Percentiles rank a stretch among this genome's conserved stretches.
Evolutionary conservation across 2,888 invertebrate species (phyloP).

Genomic region (Acronicta aceris): DNA sequence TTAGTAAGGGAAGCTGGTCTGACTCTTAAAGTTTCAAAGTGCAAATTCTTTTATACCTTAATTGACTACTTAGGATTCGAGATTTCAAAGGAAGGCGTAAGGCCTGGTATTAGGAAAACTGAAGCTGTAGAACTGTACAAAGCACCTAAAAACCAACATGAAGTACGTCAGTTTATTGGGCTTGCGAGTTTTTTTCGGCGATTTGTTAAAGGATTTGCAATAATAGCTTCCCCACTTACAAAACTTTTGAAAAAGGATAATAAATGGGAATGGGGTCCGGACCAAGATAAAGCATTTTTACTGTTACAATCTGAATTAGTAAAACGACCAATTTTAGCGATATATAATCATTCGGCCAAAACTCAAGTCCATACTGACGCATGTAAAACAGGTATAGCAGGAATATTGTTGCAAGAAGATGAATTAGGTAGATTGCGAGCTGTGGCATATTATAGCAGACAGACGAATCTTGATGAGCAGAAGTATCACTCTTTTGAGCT

Average conservation of each 20-base stretch:
- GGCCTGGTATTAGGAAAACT: too few relatives aligned
- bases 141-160: too few relatives aligned
- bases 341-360: constrained; percentile 2
- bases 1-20: too few relatives aligned
- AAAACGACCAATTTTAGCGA: not conserved
- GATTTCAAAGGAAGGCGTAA: too few relatives aligned
- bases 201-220: constrained; percentile 10
- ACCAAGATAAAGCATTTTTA: not conserved
- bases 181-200: constrained; percentile 7
- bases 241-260: not conserved
- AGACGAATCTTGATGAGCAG: constrained; percentile 21
- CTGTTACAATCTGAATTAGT: not conserved
- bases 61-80: too few relatives aligned
- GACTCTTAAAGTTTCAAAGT: too few relatives aligned
- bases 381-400: constrained; percentile 4
- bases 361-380: constrained; percentile 14
- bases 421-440: not conserved
- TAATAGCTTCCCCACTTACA: constrained; percentile 2
- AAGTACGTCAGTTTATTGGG: constrained; percentile 2
- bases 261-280: not conserved
- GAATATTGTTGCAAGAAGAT: constrained; percentile 3
- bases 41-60: too few relatives aligned
- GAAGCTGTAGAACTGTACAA: too few relatives aligned
- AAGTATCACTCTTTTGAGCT: constrained; percentile 47
- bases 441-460: constrained; percentile 3